Base-by-base conservation (phyloP, 2,888 invertebrate species). In the Cantharis flavilabris region DNA sequence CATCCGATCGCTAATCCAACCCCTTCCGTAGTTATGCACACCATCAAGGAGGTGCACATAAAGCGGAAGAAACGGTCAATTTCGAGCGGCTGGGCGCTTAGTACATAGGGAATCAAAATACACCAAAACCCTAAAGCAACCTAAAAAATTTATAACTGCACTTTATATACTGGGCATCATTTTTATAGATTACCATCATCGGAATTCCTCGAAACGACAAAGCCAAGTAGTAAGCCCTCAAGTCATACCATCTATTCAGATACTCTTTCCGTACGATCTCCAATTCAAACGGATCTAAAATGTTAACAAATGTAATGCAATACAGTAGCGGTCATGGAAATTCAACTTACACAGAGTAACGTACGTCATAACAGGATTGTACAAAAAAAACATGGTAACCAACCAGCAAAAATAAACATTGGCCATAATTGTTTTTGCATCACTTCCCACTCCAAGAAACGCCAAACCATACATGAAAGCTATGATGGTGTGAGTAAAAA, bases 191-290 rank as follows among this genome's bases (percentile, higher is more conserved):
- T 16, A 67, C 65, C 65, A 67, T 67, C n/a, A 88, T 83, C n/a
- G 92, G 93, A 14, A 92, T 77, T 13, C 89, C 88, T 0, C 91
- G 88, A 13, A 92, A 77, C 0, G 91, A 90, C 13, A 91, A 85
- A 0, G 92, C 92, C 10, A 90, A 85, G 80, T 91, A 92, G 84
- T 91, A 93, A 0, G 93, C 90, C 81, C 92, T 93, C 26, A 93
- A 87, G 75, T 92, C 90, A 85, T 92, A 93, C 92, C 93, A 93
- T 20, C 92, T 88, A 83, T 93, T 93, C 86, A 92, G 92, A 84
- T 92, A 92, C 84, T 93, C 93, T 20, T 92, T 87, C 23, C 90
- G 89, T 73, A 93, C 85, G 81, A 92, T 82, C 78, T 91, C 89
- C 2, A 93, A 89, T 86, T 93, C 92, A 65, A 88, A 85, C 0